Conservation (phyloP, 37 sponge, comb jelly and placozoan species). For the Beroe ovata region DNA sequence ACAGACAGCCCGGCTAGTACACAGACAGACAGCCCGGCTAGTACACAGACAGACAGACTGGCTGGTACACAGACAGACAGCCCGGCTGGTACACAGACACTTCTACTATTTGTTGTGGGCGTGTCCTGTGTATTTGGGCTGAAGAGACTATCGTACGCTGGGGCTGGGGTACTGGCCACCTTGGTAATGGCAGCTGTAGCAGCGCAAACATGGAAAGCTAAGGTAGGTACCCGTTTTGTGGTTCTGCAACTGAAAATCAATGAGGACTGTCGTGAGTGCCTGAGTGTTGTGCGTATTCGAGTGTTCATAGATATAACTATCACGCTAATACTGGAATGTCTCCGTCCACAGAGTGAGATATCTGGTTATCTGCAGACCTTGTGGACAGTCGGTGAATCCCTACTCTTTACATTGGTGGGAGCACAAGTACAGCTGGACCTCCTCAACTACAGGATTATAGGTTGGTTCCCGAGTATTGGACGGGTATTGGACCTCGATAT, state of each 20-base stretch:
- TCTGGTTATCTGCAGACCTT: slow-evolving; percentile 56
- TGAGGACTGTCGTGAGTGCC: too few relatives aligned
- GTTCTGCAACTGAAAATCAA: too few relatives aligned
- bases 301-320: too few relatives aligned
- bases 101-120: slow-evolving; percentile 72
- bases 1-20: not conserved
- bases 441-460: slow-evolving; percentile 71
- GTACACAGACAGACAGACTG: not conserved
- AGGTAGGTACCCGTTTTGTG: too few relatives aligned
- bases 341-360: slow-evolving; percentile 44
- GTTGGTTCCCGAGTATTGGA: slow-evolving; percentile 27
- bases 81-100: slow-evolving; percentile 38
- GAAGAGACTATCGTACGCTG: slow-evolving; percentile 71
- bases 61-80: not conserved
- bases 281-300: too few relatives aligned
- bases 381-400: slow-evolving; percentile 87
- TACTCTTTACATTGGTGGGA: slow-evolving; percentile 91
- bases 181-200: slow-evolving; percentile 77
- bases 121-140: slow-evolving; percentile 81
- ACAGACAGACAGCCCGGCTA: not conserved
- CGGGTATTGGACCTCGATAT: too few relatives aligned
- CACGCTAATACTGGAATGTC: too few relatives aligned
- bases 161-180: slow-evolving; percentile 83
- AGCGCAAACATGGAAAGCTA: slow-evolving; percentile 72
- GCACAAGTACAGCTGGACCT: slow-evolving; percentile 75